Conservation (phyloP, 2,797 vertebrate genomes). For the Hyperoplus lanceolatus region DNA sequence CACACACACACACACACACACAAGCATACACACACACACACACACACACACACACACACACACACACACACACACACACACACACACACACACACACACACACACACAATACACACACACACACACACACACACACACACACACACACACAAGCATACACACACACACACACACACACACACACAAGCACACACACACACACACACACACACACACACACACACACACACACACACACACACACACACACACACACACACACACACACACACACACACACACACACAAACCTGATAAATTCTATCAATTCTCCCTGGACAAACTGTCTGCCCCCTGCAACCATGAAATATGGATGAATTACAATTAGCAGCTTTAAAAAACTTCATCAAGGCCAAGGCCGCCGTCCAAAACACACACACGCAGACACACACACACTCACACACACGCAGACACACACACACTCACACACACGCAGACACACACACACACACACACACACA, state of each 20-base stretch:
- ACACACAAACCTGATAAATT: slow-evolving; percentile 39
- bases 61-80: too few relatives aligned
- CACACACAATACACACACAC: too few relatives aligned
- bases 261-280: slow-evolving; percentile 28
- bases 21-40: too few relatives aligned
- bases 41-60: too few relatives aligned
- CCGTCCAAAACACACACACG: slow-evolving; percentile 14
- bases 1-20: too few relatives aligned
- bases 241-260: slow-evolving; percentile 1
- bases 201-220: slow-evolving; percentile 20
- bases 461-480: too few relatives aligned
- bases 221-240: slow-evolving; percentile 11
- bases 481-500: too few relatives aligned
- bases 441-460: neutral
- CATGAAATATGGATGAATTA: slow-evolving; percentile 76
- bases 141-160: slow-evolving; percentile 21
- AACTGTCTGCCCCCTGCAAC: slow-evolving; percentile 42
- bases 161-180: slow-evolving; percentile 18
- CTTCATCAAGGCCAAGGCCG: slow-evolving; percentile 71
- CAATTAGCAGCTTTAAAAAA: slow-evolving; percentile 71
- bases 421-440: neutral
- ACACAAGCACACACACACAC: slow-evolving; percentile 17
- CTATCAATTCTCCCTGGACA: slow-evolving; percentile 49
- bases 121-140: too few relatives aligned
- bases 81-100: too few relatives aligned